A percentile compares a stretch with the other conserved stretches of the same genome.
Evolutionary conservation across 92 coral and sea anemone genomes (phyloP).

Genomic region (Porites divaricata): DNA sequence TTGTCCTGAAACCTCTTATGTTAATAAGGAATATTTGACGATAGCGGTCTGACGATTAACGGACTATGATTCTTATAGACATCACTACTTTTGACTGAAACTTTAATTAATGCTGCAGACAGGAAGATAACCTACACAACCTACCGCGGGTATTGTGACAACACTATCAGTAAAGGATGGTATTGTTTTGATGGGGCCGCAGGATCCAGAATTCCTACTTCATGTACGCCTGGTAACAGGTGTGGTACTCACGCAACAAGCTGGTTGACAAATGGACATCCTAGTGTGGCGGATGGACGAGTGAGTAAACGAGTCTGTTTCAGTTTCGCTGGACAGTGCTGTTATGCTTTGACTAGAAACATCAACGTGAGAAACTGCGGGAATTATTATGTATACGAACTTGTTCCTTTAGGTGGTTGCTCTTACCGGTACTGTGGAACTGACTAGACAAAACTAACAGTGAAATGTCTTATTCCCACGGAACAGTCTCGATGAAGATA

Average conservation of each 20-base stretch:
- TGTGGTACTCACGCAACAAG: background rate
- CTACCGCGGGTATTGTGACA: no score
- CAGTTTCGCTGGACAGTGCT: background rate
- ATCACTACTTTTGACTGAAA: no score
- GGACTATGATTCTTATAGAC: no score
- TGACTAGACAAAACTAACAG: background rate
- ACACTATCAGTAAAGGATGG: background rate
- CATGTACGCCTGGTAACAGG: background rate
- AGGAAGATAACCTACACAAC: no score
- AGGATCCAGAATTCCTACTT: background rate
- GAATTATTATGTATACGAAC: background rate
- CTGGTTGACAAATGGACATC: background rate
- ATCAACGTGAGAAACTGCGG: slow-evolving; percentile 6
- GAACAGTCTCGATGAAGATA: no score
- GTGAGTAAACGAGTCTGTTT: slow-evolving; percentile 1
- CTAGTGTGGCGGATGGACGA: background rate
- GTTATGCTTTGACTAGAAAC: background rate
- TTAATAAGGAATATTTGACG: no score
- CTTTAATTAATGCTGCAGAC: no score
- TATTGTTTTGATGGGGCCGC: slow-evolving; percentile 12
- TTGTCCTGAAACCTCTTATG: no score
- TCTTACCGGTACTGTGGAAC: background rate
- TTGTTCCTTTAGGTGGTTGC: background rate
- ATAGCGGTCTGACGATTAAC: no score
- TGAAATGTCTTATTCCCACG: no score